Conservation (phyloP, 1,140 invertebrate genomes). For the Drosophila miranda region DNA sequence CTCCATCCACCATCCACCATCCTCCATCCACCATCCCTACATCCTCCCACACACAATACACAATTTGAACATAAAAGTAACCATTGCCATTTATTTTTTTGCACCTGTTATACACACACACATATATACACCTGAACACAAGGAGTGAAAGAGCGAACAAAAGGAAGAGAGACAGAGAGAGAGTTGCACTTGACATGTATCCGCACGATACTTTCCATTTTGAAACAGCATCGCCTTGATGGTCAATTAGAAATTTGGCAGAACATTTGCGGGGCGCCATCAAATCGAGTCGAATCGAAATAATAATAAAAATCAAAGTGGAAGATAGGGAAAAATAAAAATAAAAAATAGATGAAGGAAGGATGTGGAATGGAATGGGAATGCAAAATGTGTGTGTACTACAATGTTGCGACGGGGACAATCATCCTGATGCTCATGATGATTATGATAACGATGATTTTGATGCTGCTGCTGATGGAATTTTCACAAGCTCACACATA, state of each 20-base stretch:
- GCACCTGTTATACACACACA: constrained; percentile 67
- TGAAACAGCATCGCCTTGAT: constrained; percentile 63
- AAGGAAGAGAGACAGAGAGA: neutral
- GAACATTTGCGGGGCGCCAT: constrained; percentile 38
- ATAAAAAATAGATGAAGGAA: constrained; percentile 60
- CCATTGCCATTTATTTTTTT: constrained; percentile 63
- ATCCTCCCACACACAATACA: constrained; percentile 35
- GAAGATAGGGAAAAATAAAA: constrained; percentile 35
- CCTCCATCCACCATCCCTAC: neutral
- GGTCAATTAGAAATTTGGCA: constrained; percentile 72
- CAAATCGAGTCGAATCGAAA: constrained; percentile 42
- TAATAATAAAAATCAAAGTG: constrained; percentile 33
- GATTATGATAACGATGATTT: constrained; percentile 45
- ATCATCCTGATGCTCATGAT: neutral
- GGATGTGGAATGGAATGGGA: constrained; percentile 14
- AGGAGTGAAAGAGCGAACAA: constrained; percentile 14
- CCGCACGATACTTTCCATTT: constrained; percentile 58
- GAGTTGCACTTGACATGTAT: constrained; percentile 60
- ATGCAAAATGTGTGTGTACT: constrained; percentile 51
- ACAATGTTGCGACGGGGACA: constrained; percentile 38
- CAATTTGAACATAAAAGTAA: constrained; percentile 63
- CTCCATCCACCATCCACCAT: neutral
- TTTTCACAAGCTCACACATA: constrained; percentile 53
- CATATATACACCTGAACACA: constrained; percentile 11
- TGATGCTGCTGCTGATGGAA: constrained; percentile 63